Conservation (phyloP, 2,113 vertebrate genomes). For the Actenoides hombroni region DNA sequence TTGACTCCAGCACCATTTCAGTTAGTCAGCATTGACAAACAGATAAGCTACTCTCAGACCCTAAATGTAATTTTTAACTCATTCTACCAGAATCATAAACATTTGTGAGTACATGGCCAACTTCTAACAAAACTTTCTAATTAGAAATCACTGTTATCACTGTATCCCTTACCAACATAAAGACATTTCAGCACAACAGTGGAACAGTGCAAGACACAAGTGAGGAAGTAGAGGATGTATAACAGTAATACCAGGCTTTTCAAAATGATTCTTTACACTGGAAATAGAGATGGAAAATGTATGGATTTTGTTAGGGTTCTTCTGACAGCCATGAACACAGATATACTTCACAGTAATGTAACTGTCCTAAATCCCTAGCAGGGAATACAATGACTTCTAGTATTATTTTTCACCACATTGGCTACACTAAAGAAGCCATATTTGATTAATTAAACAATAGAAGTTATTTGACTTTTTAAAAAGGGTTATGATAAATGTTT, state of each 20-base stretch:
- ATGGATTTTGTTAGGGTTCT: conserved; percentile 76
- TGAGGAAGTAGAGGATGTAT: conserved; percentile 43
- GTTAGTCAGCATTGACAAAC: not conserved
- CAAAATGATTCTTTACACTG: conserved; percentile 75
- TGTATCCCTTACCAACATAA: not conserved
- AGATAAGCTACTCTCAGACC: not conserved
- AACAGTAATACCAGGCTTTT: conserved; percentile 68
- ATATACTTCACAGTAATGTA: conserved; percentile 72
- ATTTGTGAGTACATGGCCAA: not conserved
- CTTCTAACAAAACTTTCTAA: not conserved
- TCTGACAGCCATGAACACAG: conserved; percentile 75
- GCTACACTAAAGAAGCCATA: conserved; percentile 48
- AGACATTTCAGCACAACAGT: conserved; percentile 15
- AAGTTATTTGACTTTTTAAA: conserved; percentile 48
- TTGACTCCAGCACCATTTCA: not conserved
- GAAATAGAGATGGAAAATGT: conserved; percentile 71
- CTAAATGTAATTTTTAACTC: not conserved
- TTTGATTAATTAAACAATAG: conserved; percentile 65
- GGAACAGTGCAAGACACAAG: conserved; percentile 4
- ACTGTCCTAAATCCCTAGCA: conserved; percentile 69
- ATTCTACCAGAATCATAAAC: not conserved
- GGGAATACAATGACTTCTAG: conserved; percentile 65
- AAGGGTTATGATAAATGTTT: conserved; percentile 37
- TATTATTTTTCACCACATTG: conserved; percentile 65
- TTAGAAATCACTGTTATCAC: not conserved